phyloP scores from a whole-genome alignment of 2,797 vertebrate species.

The Coilia nasus region DNA sequence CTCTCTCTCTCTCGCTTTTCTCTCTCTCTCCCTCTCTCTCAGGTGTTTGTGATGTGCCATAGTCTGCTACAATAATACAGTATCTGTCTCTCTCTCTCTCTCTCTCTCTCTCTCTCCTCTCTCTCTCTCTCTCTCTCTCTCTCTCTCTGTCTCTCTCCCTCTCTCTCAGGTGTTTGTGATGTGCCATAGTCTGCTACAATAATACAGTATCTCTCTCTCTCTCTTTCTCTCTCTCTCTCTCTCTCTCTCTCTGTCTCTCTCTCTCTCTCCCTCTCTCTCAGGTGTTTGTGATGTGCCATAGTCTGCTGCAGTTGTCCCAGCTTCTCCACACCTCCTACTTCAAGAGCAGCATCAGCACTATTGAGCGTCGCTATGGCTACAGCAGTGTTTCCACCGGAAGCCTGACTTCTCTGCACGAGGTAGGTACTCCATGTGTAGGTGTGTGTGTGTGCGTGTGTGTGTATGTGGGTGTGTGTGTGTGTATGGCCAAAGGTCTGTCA shows the following conservation, averaged over 20 bases:
- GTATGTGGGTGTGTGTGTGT: neutral
- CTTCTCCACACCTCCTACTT: slow-evolving; percentile 81
- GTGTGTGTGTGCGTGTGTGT: neutral
- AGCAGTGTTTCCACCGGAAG: slow-evolving; percentile 79
- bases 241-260: neutral
- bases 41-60: no score
- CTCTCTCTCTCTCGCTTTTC: no score
- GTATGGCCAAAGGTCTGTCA: neutral
- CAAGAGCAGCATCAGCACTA: slow-evolving; percentile 81
- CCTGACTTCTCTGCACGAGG: slow-evolving; percentile 81
- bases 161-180: neutral
- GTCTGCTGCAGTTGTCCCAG: slow-evolving; percentile 78
- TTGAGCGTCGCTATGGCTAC: slow-evolving; percentile 80
- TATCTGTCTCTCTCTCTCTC: neutral
- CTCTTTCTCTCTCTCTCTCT: neutral
- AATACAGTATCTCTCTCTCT: neutral
- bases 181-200: neutral
- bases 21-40: no score
- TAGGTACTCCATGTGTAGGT: slow-evolving; percentile 65
- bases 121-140: neutral
- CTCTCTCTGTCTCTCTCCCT: neutral
- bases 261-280: slow-evolving; percentile 40
- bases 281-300: slow-evolving; percentile 81
- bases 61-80: no score
- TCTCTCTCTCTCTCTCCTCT: neutral